These are phyloP conservation scores for Melozone crissalis DNA, from an alignment of 2,113 vertebrate genomes.

Conservation along the genomic window DNA sequence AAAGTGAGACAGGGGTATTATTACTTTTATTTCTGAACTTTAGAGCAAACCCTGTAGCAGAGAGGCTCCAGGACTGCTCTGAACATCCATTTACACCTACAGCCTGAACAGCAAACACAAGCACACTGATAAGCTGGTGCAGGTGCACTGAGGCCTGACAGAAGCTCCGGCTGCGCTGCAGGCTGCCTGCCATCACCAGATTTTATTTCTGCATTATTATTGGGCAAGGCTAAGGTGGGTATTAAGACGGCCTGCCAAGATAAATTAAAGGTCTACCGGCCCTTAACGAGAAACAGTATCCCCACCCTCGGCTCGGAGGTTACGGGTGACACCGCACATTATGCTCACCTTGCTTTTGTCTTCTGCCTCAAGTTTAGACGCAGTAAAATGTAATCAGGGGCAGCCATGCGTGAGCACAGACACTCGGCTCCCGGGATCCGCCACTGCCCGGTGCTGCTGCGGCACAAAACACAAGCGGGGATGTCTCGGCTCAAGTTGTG, in stretches of 20 bases:
- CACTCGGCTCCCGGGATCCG: not conserved
- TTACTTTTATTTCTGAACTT: not conserved
- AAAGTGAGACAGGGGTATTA: not conserved
- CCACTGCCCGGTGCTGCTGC: not conserved
- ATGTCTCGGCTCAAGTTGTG: not conserved
- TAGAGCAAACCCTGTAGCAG: not conserved
- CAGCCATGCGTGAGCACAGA: not conserved
- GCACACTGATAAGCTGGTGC: slow-evolving; percentile 24
- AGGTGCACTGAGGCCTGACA: slow-evolving; percentile 44
- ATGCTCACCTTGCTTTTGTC: slow-evolving; percentile 55
- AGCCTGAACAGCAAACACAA: not conserved
- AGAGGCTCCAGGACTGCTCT: not conserved
- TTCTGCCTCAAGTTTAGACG: slow-evolving; percentile 19
- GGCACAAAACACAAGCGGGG: not conserved
- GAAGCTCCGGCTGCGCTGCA: not conserved
- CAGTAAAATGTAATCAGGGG: not conserved
- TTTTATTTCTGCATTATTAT: slow-evolving; percentile 54
- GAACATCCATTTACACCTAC: slow-evolving; percentile 4
- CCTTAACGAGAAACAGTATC: slow-evolving; percentile 52
- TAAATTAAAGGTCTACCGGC: slow-evolving; percentile 41
- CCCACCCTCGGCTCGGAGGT: slow-evolving; percentile 7
- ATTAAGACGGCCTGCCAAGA: slow-evolving; percentile 48
- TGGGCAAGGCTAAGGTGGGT: slow-evolving; percentile 32
- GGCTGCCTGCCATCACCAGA: slow-evolving; percentile 40
- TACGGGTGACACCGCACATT: slow-evolving; percentile 19